Conservation (phyloP, 1,140 invertebrate genomes). For the Sinella curviseta region DNA sequence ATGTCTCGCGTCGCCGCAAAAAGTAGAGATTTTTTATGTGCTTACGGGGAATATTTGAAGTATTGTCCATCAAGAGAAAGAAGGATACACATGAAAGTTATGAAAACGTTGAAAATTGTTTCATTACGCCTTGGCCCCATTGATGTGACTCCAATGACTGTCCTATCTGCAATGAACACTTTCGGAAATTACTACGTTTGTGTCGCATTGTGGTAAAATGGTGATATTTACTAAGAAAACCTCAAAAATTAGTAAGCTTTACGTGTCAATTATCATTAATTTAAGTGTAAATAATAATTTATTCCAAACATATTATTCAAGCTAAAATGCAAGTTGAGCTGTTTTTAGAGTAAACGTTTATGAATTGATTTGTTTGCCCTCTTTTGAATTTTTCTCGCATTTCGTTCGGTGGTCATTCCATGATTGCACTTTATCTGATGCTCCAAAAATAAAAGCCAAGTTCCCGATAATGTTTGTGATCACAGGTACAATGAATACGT, state of each 20-base stretch:
- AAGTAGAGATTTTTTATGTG: conserved; percentile 11
- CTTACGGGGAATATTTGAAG: neutral
- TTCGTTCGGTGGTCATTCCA: no score
- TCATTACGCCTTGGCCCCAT: conserved; percentile 25
- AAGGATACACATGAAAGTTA: conserved; percentile 1
- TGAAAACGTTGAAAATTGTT: neutral
- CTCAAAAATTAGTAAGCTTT: no score
- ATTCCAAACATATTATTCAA: no score
- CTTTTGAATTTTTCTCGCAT: no score
- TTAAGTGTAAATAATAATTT: no score
- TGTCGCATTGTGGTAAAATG: conserved; percentile 33
- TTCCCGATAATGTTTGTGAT: neutral
- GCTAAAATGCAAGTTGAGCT: no score
- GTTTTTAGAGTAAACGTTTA: no score
- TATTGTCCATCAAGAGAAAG: neutral
- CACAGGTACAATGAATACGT: neutral
- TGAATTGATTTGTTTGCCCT: no score
- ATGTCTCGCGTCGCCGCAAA: conserved; percentile 12
- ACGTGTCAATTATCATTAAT: no score
- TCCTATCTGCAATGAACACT: conserved; percentile 23
- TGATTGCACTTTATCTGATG: neutral
- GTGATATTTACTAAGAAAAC: no score
- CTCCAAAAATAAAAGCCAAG: neutral
- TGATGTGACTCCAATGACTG: conserved; percentile 3
- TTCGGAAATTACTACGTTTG: conserved; percentile 33